Conservation (phyloP, 2,113 vertebrate species). For the Desmodus rotundus region DNA sequence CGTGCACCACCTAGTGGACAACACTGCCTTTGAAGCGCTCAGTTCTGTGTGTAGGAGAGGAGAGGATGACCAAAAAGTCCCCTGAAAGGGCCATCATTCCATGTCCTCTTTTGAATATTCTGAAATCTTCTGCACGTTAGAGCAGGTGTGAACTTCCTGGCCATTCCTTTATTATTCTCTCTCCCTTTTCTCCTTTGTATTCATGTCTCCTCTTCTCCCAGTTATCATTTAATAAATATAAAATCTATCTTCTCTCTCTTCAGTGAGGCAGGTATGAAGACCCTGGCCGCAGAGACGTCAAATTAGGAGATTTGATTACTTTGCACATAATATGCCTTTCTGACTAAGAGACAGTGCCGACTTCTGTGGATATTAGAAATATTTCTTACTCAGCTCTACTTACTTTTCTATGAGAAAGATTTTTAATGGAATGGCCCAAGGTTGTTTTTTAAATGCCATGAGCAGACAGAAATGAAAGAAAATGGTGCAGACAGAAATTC, state of each 20-base stretch:
- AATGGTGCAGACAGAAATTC: conserved; percentile 54
- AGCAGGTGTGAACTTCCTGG: background rate
- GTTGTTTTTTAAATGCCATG: conserved; percentile 61
- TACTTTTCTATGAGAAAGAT: conserved; percentile 25
- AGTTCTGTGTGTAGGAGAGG: background rate
- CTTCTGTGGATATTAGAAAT: conserved; percentile 56
- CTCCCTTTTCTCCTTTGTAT: background rate
- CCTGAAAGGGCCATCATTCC: background rate
- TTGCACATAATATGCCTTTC: background rate
- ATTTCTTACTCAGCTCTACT: conserved; percentile 36
- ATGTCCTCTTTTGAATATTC: background rate
- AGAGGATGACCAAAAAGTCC: background rate
- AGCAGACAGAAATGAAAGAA: conserved; percentile 59
- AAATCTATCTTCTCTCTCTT: background rate
- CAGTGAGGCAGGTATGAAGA: background rate
- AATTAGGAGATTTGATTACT: background rate
- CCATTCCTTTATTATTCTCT: background rate
- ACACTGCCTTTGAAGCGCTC: background rate
- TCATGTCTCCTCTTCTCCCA: background rate
- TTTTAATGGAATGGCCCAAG: conserved; percentile 48
- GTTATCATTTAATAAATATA: background rate
- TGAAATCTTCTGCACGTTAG: background rate
- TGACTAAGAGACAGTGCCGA: conserved; percentile 1
- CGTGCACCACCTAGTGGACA: background rate
- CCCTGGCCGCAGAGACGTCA: background rate